Conservation (phyloP, 1,140 invertebrate species). For the Drosophila micromelanica region DNA sequence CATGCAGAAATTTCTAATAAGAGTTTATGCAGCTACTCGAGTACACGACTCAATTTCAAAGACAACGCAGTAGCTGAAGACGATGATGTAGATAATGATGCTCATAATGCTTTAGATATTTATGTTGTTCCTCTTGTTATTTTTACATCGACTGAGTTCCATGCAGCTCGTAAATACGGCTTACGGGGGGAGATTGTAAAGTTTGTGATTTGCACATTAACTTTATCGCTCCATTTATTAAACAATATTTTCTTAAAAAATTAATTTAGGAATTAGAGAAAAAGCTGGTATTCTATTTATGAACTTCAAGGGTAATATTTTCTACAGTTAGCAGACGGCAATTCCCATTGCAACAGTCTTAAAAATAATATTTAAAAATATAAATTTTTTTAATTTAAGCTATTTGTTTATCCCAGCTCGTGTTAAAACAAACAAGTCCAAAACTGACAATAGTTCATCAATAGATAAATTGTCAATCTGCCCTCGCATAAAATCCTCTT, state of each 20-base stretch:
- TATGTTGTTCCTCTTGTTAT: conserved; percentile 7
- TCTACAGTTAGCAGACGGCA: too few relatives aligned
- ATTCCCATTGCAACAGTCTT: too few relatives aligned
- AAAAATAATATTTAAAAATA: too few relatives aligned
- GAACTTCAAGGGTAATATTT: too few relatives aligned
- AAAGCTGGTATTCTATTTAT: too few relatives aligned
- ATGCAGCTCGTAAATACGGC: conserved; percentile 12
- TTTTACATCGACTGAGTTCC: conserved; percentile 5
- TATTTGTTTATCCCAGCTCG: too few relatives aligned
- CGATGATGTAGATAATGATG: conserved; percentile 1
- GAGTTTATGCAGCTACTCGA: conserved; percentile 64
- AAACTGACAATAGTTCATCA: too few relatives aligned
- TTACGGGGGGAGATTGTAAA: conserved; percentile 11
- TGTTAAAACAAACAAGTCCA: too few relatives aligned
- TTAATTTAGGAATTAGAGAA: too few relatives aligned
- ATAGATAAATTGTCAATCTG: background rate
- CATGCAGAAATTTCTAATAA: conserved; percentile 69
- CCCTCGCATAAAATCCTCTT: conserved; percentile 36
- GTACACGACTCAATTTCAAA: conserved; percentile 29
- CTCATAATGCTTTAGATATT: conserved; percentile 1
- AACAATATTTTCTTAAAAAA: too few relatives aligned
- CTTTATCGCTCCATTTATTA: background rate
- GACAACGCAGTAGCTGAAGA: conserved; percentile 20
- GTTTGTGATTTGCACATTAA: background rate
- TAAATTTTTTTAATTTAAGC: too few relatives aligned